Conservation (phyloP, 2,797 vertebrate genomes). For the Enteromius unitaeniatus region DNA sequence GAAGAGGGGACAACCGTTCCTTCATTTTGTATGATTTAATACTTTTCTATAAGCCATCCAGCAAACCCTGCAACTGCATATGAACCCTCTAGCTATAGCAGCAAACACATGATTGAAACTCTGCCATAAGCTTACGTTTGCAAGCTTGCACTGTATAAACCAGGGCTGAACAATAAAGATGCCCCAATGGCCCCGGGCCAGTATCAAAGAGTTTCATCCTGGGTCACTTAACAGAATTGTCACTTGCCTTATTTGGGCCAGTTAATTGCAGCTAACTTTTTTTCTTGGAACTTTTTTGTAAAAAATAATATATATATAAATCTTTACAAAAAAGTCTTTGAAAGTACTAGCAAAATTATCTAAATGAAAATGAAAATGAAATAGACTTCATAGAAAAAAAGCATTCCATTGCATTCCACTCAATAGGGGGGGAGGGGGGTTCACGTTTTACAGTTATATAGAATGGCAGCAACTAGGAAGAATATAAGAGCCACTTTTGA, state of each 20-base stretch:
- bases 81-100: constrained; percentile 2
- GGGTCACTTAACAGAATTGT: background rate
- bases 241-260: background rate
- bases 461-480: background rate
- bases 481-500: background rate
- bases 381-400: too few species aligned
- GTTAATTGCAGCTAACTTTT: background rate
- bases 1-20: constrained; percentile 10
- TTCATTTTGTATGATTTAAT: constrained; percentile 33
- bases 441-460: background rate
- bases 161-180: background rate
- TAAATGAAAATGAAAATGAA: too few species aligned
- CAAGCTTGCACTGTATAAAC: constrained; percentile 12
- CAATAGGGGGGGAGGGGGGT: too few species aligned
- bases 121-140: constrained; percentile 11
- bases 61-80: background rate
- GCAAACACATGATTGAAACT: constrained; percentile 31
- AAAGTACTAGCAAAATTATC: too few species aligned
- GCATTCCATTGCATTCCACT: too few species aligned
- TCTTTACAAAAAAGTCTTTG: too few species aligned
- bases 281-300: too few species aligned
- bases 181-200: background rate
- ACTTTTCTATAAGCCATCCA: constrained; percentile 17
- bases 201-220: background rate
- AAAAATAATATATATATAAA: too few species aligned